Percentiles rank a stretch among this genome's conserved stretches.
phyloP scores from a whole-genome alignment of 1,140 invertebrate genomes.

The Aleiodes sp. region DNA sequence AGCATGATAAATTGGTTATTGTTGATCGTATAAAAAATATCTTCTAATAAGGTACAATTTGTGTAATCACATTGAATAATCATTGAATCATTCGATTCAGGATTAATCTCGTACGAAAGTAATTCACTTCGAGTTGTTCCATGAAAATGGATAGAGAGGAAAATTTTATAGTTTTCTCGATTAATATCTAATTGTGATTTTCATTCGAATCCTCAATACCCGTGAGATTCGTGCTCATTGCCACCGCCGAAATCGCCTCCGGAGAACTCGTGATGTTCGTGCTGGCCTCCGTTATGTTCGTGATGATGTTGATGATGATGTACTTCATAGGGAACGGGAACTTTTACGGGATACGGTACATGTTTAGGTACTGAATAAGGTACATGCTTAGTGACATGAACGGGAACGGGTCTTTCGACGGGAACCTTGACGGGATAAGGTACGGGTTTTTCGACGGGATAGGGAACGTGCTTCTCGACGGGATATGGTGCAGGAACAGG shows the following conservation, averaged over 20 bases:
- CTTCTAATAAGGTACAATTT: not conserved
- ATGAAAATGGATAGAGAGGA: not conserved
- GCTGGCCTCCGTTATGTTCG: no score
- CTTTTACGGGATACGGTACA: constrained; percentile 53
- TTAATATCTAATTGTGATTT: no score
- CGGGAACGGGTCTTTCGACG: constrained; percentile 43
- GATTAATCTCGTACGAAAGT: no score
- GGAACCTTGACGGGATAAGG: constrained; percentile 48
- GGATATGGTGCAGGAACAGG: constrained; percentile 50
- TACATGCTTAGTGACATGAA: constrained; percentile 47
- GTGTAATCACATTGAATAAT: not conserved
- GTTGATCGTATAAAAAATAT: not conserved
- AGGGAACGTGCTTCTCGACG: constrained; percentile 48
- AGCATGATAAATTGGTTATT: not conserved
- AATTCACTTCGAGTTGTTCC: no score
- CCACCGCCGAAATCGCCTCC: constrained; percentile 38
- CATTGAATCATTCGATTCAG: not conserved
- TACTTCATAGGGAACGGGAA: constrained; percentile 63
- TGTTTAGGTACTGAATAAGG: constrained; percentile 53
- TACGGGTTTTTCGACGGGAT: constrained; percentile 43
- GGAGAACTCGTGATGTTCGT: constrained; percentile 43
- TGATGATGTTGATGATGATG: constrained; percentile 53
- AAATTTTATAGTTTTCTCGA: no score
- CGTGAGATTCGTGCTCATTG: constrained; percentile 34
- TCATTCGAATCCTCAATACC: constrained; percentile 47